Evolutionary conservation across 2,888 invertebrate species (phyloP), one percentile per base, ranked within the genome.

Genomic region (Agrotis ipsilon): DNA sequence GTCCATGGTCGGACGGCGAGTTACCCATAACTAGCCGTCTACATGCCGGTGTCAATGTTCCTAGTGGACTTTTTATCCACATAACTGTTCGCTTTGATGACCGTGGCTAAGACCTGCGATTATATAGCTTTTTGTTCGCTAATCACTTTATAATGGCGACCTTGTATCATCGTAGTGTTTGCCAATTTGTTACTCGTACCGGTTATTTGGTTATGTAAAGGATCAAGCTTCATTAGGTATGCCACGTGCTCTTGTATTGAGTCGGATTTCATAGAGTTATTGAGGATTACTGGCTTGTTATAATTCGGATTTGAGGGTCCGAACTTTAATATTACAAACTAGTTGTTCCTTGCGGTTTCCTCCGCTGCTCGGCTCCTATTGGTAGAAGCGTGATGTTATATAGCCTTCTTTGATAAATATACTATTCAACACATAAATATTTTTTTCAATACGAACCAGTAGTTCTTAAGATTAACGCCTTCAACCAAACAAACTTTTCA

Each of bases 101-200:
- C 19, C 32, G 18, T 65, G 14, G 32, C 32, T 48, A 16, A 58
- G 45, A 65, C 45, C 19, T 48, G 19, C 43, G 45, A 61, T 64
- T 45, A 60, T 43, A 43, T 21, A 62, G 68, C 27, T 43, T 73
- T 66, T 67, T 62, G 18, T 74, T 32, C 43, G 24, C 59, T 55
- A 60, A 68, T 75, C 3, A 55, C 24, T 60, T 57, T 80, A 60
- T 60, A 75, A 68, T 80, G 60, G 49, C 72, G 58, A 48, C 80
- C 61, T 75, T 75, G 69, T 63, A 32, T 63, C 52, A 55, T 14
- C 24, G 64, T 43, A 32, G 27, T 62, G 48, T 68, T 63, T 64
- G 64, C 27, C 21, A 54, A 61, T 74, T 58, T 60, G 55, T 74
- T 61, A 64, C 48, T 46, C 14, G 21, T 59, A 63, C 75, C 75